Evolutionary conservation across 2,888 invertebrate species (phyloP), one percentile per base, ranked within the genome.

Genomic region (Zootermopsis nevadensis): DNA sequence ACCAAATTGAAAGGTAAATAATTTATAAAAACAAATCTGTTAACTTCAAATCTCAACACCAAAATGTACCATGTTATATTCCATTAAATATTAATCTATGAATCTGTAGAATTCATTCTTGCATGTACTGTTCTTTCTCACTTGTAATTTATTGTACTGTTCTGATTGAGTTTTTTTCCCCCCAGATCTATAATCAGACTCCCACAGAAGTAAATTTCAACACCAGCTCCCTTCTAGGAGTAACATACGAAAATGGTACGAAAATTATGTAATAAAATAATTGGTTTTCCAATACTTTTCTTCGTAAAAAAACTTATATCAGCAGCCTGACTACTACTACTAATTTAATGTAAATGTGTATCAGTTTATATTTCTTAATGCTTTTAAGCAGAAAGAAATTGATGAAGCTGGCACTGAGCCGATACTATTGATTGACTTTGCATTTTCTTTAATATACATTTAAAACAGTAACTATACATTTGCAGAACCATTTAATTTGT

Each of bases 241-340:
- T 76, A n/a, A 76, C 22, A 48, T 76, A 42, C 42, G 38, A 48
- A 76, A 76, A 22, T 48, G 38, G 24, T 76, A 42, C 42, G 19
- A 76, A 76, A 76, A 76, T 42, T 42, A 76, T 27, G n/a, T 19
- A 76, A 76, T n/a, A 76, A n/a, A 42, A 27, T 76, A 76, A n/a
- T n/a, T n/a, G n/a, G 76, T 76, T 76, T 76, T 48, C 76, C 76
- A 76, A 30, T 48, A 76, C 42, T 76, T 76, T 42, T 31, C 27
- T 31, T 35, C 27, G 42, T 42, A 19, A 2, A 35, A 74, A 72
- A 31, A 76, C 15, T 22, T 42, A 38, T 76, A 38, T 24, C 35
- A 76, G 42, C 76, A 76, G 76, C 42, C 76, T 27, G 42, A 76
- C 19, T 38, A 38, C 27, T 76, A 27, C 33, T 72, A 72, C 24